Evolutionary conservation across 2,797 vertebrate genomes (phyloP).

Genomic region (Leuciscus waleckii): DNA sequence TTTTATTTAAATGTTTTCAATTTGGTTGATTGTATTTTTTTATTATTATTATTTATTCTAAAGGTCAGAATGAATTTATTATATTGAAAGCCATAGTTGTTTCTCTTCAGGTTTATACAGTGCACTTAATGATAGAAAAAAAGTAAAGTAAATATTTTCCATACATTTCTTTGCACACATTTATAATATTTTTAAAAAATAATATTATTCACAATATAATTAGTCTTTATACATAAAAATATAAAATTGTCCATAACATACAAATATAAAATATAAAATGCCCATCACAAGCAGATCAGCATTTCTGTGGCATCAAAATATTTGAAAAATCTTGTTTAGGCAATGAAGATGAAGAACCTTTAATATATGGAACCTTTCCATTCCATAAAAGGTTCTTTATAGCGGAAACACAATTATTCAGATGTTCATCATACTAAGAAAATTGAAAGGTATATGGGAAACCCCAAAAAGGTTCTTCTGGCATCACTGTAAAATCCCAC

Average conservation of each 20-base stretch:
- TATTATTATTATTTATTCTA: not conserved
- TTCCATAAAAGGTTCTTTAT: not conserved
- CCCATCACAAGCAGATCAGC: not conserved
- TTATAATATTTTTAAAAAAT: no score
- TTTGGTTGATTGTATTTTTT: not conserved
- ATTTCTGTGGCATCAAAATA: constrained; percentile 1
- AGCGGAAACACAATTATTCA: not conserved
- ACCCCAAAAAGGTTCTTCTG: not conserved
- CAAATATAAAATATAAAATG: no score
- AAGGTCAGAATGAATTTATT: not conserved
- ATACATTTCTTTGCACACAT: not conserved
- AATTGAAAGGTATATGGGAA: not conserved
- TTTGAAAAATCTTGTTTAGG: not conserved
- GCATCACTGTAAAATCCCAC: not conserved
- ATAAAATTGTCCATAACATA: no score
- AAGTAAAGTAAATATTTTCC: not conserved
- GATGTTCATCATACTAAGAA: not conserved
- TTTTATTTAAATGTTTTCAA: not conserved
- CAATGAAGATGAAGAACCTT: not conserved
- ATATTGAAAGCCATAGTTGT: not conserved
- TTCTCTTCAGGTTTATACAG: not conserved
- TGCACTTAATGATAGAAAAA: not conserved
- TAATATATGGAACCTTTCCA: not conserved
- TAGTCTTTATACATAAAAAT: no score
- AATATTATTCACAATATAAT: not conserved